Evolutionary conservation across 2,888 invertebrate species (phyloP), one percentile per base, ranked within the genome.

Genomic region (Troides oblongomaculatus): DNA sequence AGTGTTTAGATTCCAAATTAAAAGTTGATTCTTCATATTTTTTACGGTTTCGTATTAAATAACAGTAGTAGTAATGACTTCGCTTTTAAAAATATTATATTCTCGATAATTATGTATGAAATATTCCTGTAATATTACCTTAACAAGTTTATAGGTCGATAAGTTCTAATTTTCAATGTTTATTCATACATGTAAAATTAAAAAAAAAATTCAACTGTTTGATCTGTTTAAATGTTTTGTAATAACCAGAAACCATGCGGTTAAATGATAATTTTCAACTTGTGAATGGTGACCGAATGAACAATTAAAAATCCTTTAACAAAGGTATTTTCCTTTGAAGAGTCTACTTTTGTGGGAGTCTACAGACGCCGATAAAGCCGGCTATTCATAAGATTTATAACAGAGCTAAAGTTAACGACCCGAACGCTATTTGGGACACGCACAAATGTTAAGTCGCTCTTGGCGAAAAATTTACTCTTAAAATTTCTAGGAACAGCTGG

Each of bases 301-400:
- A 84, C 83, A 87, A 89, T 88, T 87, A 89, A 88, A 85, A 80
- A 79, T 81, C 76, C 84, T 88, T 87, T 85, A 83, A 85, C 85
- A 71, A 59, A 65, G 58, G 57, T 70, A 65, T 71, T 84, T 80
- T 76, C 79, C 84, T 85, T 82, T 82, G 82, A 85, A 82, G 84
- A 82, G 79, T 83, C 80, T 79, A 81, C 82, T 83, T 81, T 83
- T 81, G 84, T 82, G 83, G 78, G 78, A 78, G 79, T 75, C 76
- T 81, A 82, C 82, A 79, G 77, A 81, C 79, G 80, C 79, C 84
- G 81, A 87, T 89, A 87, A 88, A 85, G 81, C 79, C 78, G 78
- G 78, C 84, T 80, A 85, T 89, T 87, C 82, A 78, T 73, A 75
- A 88, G 89, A 90, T 90, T 90, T 91, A 91, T 84, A 85, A 85